A percentile compares a stretch with the other conserved stretches of the same genome.
Evolutionary conservation across 1,140 invertebrate species (phyloP).

Genomic region (Dendroctonus valens): DNA sequence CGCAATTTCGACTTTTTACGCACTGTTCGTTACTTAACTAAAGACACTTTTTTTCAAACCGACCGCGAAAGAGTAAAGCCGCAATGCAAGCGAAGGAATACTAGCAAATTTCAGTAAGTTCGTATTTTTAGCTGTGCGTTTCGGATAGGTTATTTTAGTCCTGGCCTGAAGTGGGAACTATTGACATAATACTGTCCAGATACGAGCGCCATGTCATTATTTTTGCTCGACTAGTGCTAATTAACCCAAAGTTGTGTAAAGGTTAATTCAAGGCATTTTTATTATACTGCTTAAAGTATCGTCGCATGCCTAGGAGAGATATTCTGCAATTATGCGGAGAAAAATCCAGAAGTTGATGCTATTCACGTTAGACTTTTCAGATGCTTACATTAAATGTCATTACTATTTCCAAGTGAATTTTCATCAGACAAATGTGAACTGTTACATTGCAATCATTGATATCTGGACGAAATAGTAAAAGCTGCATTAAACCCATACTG

Average conservation of each 20-base stretch:
- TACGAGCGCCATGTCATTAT: constrained; percentile 12
- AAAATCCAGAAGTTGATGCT: too few relatives aligned
- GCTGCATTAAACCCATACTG: too few relatives aligned
- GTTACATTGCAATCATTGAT: too few relatives aligned
- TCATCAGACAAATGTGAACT: too few relatives aligned
- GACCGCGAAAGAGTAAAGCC: constrained; percentile 29
- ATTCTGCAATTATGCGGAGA: too few relatives aligned
- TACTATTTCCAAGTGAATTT: too few relatives aligned
- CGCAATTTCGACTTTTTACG: constrained; percentile 11
- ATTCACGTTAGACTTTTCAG: too few relatives aligned
- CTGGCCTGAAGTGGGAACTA: constrained; percentile 27
- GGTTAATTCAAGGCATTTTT: constrained; percentile 22
- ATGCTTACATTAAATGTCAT: too few relatives aligned
- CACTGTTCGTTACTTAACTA: constrained; percentile 10
- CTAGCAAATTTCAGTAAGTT: constrained; percentile 26
- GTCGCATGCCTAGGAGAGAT: too few relatives aligned
- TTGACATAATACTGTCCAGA: constrained; percentile 36
- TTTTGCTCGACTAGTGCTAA: constrained; percentile 17
- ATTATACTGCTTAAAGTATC: neutral
- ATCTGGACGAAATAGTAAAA: too few relatives aligned
- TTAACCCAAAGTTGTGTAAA: constrained; percentile 21
- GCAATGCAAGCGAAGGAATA: constrained; percentile 30
- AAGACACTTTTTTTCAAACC: constrained; percentile 4
- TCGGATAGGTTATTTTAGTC: constrained; percentile 29
- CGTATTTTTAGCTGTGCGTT: constrained; percentile 31